Conservation (phyloP, 2,888 invertebrate species). For the Meganola albula region DNA sequence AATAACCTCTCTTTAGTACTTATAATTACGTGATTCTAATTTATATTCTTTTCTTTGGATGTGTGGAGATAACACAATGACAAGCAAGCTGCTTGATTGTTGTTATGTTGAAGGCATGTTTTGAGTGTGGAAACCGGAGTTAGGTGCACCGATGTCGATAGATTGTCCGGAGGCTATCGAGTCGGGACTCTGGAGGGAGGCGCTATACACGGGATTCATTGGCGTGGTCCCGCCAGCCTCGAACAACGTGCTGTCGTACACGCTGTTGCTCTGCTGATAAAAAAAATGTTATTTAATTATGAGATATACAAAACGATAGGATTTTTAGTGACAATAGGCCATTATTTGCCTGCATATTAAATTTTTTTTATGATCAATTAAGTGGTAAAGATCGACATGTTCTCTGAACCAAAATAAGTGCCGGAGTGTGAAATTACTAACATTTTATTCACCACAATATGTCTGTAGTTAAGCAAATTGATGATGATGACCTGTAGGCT, state of each 20-base stretch:
- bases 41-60: conserved; percentile 33
- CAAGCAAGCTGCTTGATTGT: conserved; percentile 27
- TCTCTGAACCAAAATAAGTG: no score
- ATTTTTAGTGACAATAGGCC: no score
- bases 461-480: no score
- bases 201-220: conserved; percentile 82
- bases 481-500: no score
- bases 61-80: conserved; percentile 26
- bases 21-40: conserved; percentile 26
- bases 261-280: conserved; percentile 80
- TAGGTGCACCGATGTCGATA: conserved; percentile 51
- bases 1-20: conserved; percentile 22
- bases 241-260: conserved; percentile 85
- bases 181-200: conserved; percentile 84
- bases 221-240: conserved; percentile 81
- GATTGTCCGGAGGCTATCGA: conserved; percentile 79
- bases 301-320: no score
- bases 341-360: no score
- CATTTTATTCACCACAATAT: no score
- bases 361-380: no score
- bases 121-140: conserved; percentile 39
- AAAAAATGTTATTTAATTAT: no score
- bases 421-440: no score
- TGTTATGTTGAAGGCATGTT: conserved; percentile 64
- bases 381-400: no score